These are phyloP conservation scores for Phataginus tricuspis DNA, from an alignment of 2,797 vertebrate species.

Conservation along the genomic window DNA sequence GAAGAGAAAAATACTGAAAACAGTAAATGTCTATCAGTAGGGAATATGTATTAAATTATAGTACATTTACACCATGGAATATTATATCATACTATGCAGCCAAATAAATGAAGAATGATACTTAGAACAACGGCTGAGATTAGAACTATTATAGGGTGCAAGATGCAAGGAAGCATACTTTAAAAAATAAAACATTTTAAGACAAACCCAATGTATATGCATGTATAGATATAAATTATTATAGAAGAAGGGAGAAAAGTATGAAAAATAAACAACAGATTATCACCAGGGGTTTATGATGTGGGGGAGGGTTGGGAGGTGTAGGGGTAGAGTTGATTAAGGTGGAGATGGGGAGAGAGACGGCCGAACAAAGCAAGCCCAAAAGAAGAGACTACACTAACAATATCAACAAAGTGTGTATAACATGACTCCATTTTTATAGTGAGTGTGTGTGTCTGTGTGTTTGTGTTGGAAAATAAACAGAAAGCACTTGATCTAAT, in stretches of 20 bases:
- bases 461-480: not conserved
- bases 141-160: not conserved
- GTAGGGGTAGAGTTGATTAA: not conserved
- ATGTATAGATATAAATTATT: not conserved
- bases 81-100: not conserved
- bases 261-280: not conserved
- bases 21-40: not conserved
- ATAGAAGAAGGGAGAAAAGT: not conserved
- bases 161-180: not conserved
- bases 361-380: not conserved
- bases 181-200: conserved; percentile 37
- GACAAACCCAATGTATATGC: not conserved
- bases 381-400: not conserved
- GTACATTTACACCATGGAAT: not conserved
- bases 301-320: not conserved
- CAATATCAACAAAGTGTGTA: not conserved
- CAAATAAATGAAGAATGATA: conserved; percentile 41
- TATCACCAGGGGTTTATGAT: not conserved
- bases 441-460: not conserved
- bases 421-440: not conserved
- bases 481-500: not conserved
- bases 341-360: not conserved
- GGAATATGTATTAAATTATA: conserved; percentile 38
- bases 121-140: not conserved
- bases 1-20: conserved; percentile 13